Evolutionary conservation across 2,797 vertebrate genomes (phyloP).

Genomic region (Lacerta viridis): DNA sequence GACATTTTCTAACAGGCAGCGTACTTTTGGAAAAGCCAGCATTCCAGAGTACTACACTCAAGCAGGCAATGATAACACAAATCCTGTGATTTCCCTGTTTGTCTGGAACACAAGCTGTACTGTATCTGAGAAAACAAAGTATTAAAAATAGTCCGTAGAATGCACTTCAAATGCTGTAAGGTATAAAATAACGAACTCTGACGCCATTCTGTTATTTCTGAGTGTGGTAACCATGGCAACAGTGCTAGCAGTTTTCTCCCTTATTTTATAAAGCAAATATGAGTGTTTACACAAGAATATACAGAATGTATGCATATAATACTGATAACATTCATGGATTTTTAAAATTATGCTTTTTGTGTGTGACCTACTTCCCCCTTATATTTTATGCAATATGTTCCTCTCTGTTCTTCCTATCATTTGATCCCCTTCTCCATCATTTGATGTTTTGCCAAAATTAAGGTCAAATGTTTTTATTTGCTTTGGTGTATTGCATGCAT

Average conservation of each 20-base stretch:
- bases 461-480: conserved; percentile 56
- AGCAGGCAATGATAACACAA: conserved; percentile 24
- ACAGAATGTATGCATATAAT: conserved; percentile 42
- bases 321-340: conserved; percentile 25
- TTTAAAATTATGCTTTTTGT: conserved; percentile 56
- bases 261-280: conserved; percentile 62
- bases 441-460: conserved; percentile 66
- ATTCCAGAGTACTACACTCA: background rate
- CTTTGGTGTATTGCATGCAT: conserved; percentile 38
- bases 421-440: conserved; percentile 50
- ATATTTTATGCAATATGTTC: conserved; percentile 56
- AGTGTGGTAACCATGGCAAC: conserved; percentile 58
- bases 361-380: conserved; percentile 44
- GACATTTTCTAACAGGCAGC: background rate
- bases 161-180: conserved; percentile 26
- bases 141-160: conserved; percentile 39
- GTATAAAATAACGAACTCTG: conserved; percentile 36
- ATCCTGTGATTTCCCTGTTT: conserved; percentile 25
- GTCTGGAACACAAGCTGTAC: conserved; percentile 26
- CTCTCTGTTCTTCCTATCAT: conserved; percentile 53
- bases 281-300: conserved; percentile 54
- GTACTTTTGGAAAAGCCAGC: background rate
- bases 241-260: conserved; percentile 34
- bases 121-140: conserved; percentile 27
- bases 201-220: conserved; percentile 30